Evolutionary conservation across 2,888 invertebrate species (phyloP), one percentile per base, ranked within the genome.

Genomic region (Drosophila pseudotakahashii): DNA sequence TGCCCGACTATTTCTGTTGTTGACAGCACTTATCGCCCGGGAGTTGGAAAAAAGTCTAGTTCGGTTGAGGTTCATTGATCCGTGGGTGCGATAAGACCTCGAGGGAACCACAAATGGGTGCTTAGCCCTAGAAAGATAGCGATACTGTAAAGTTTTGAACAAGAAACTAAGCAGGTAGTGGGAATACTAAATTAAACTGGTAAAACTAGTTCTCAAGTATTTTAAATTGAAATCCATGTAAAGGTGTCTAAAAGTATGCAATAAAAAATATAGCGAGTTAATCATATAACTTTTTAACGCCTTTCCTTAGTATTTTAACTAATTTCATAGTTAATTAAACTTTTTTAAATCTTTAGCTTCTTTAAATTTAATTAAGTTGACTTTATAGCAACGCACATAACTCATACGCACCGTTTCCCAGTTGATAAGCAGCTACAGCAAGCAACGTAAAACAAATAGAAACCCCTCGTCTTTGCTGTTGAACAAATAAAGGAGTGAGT

Each of bases 61-160:
- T 75, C 64, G 68, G 37, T 47, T 76, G 77, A 77, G 76, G 88
- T 83, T 83, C 82, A 87, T 88, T 83, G 88, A 83, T 87, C 88
- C 77, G 47, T 74, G 51, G 48, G 71, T 72, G 39, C 60, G 88
- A 87, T 87, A 87, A 87, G 77, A 37, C n/a, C 41, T 34, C 32
- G 34, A 6, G 23, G 9, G 41, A 32, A 36, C 16, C 13, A 30
- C 59, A 14, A 30, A 19, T 42, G 37, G n/a, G 34, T 32, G 26
- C n/a, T 64, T 51, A 64, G 36, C 45, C 51, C 66, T 16, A 45
- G 16, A 14, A n/a, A 3, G 10, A 0, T 19, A 11, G 19, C 11
- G 19, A 19, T 19, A 11, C 10, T 2, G 19, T 11, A 11, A 10
- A 42, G 5, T 11, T 42, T 9, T 10, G 1, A 39, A 39, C 4